Evolutionary conservation across 2,113 vertebrate genomes (phyloP).

Genomic region (Calonectris borealis): DNA sequence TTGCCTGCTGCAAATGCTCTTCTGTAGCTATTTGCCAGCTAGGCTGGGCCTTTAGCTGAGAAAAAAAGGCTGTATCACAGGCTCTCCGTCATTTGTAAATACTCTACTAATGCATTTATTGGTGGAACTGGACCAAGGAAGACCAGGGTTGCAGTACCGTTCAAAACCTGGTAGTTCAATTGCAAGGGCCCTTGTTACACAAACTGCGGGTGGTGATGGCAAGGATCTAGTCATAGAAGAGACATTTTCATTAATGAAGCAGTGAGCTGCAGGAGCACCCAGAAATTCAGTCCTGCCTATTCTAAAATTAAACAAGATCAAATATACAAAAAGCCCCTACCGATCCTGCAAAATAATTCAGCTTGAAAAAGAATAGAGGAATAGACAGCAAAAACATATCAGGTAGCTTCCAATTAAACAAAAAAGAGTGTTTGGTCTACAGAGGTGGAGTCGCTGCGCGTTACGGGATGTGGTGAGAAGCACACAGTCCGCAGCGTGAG

Average conservation of each 20-base stretch:
- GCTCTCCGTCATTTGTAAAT: not conserved
- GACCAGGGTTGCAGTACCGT: rapidly evolving
- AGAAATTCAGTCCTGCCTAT: not conserved
- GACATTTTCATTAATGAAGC: rapidly evolving
- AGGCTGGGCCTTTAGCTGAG: not conserved
- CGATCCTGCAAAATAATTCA: not conserved
- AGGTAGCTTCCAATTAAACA: not conserved
- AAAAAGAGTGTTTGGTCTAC: rapidly evolving
- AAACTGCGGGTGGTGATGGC: rapidly evolving
- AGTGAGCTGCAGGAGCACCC: not conserved
- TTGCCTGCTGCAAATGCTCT: too few relatives aligned
- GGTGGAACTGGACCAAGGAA: rapidly evolving
- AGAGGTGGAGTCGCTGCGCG: rapidly evolving
- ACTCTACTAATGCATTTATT: rapidly evolving
- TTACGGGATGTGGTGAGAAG: not conserved
- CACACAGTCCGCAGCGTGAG: not conserved
- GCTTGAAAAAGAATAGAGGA: not conserved
- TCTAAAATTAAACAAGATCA: not conserved
- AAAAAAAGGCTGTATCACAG: rapidly evolving
- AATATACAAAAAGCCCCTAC: not conserved
- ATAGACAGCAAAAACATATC: rapidly evolving
- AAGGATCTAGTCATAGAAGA: rapidly evolving
- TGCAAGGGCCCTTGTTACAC: rapidly evolving
- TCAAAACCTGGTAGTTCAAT: rapidly evolving
- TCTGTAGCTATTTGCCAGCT: not conserved